phyloP scores from a whole-genome alignment of 1,140 invertebrate species.

The Marisa cornuarietis region DNA sequence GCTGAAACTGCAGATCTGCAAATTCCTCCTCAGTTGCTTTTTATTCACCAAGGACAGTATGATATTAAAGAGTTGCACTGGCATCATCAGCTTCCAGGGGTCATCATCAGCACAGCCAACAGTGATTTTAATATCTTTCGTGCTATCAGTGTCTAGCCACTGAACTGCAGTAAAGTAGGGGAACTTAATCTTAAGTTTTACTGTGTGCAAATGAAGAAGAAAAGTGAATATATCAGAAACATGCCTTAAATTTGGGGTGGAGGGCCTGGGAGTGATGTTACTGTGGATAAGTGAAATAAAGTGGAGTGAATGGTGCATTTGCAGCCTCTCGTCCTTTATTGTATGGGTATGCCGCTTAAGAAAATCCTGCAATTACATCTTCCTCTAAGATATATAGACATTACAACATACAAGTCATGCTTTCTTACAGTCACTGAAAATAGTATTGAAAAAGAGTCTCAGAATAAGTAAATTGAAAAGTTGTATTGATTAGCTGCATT shows the following conservation, averaged over 20 bases:
- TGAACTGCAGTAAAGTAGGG: not conserved
- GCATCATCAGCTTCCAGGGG: slow-evolving; percentile 94
- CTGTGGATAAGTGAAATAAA: not conserved
- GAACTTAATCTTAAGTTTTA: not conserved
- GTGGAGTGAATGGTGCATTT: not conserved
- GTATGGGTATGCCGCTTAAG: not conserved
- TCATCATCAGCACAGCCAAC: slow-evolving; percentile 92
- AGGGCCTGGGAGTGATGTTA: not conserved
- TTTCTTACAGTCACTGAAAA: no score
- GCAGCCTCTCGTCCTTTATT: not conserved
- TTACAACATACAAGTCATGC: no score
- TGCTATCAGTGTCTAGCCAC: slow-evolving; percentile 92
- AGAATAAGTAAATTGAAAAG: no score
- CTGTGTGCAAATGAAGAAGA: not conserved
- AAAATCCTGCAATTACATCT: not conserved
- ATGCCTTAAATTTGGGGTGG: no score
- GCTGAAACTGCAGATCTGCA: slow-evolving; percentile 71
- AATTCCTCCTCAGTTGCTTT: slow-evolving; percentile 93
- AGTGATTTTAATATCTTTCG: slow-evolving; percentile 97
- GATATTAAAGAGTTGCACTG: slow-evolving; percentile 99
- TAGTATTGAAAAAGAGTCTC: no score
- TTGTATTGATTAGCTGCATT: no score
- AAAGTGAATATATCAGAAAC: not conserved
- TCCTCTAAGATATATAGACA: not conserved
- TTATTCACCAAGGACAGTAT: slow-evolving; percentile 98